phyloP scores from a whole-genome alignment of 2,888 invertebrate genomes.

The Ormyrus pomaceus region DNA sequence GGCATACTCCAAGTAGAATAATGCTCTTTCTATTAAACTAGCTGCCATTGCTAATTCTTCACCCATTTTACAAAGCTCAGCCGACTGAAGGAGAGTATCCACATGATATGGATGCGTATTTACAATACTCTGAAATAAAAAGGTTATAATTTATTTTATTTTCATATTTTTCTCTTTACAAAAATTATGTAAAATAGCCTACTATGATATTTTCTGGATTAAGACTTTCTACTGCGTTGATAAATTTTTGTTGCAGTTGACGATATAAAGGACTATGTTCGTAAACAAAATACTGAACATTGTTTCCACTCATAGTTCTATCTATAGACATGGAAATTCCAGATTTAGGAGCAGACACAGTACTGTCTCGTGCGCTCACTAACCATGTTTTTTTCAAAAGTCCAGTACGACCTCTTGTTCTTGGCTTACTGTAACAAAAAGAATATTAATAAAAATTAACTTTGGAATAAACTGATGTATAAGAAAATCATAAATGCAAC shows the following conservation, averaged over 20 bases:
- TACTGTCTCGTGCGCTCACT: slow-evolving; percentile 83
- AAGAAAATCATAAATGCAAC: slow-evolving; percentile 15
- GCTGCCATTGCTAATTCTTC: slow-evolving; percentile 89
- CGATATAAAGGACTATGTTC: slow-evolving; percentile 86
- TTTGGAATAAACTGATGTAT: background rate
- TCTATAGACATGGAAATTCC: slow-evolving; percentile 85
- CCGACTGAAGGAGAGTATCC: slow-evolving; percentile 87
- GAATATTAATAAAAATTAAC: too few species aligned
- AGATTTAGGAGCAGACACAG: slow-evolving; percentile 84
- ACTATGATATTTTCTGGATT: slow-evolving; percentile 88
- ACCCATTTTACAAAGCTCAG: slow-evolving; percentile 86
- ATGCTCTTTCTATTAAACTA: slow-evolving; percentile 86
- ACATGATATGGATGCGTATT: slow-evolving; percentile 88
- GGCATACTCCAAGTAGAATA: slow-evolving; percentile 86
- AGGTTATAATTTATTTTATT: too few species aligned
- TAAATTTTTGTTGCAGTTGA: slow-evolving; percentile 84
- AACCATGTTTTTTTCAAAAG: slow-evolving; percentile 82
- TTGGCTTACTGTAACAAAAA: slow-evolving; percentile 76
- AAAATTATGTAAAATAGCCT: slow-evolving; percentile 60
- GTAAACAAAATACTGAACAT: slow-evolving; percentile 82
- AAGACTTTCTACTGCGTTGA: slow-evolving; percentile 86
- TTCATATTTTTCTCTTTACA: too few species aligned
- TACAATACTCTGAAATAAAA: slow-evolving; percentile 78
- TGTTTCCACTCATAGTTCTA: slow-evolving; percentile 72
- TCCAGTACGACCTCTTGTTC: slow-evolving; percentile 78